Conservation (phyloP, 1,140 invertebrate genomes). For the Drosophila subobscura region DNA sequence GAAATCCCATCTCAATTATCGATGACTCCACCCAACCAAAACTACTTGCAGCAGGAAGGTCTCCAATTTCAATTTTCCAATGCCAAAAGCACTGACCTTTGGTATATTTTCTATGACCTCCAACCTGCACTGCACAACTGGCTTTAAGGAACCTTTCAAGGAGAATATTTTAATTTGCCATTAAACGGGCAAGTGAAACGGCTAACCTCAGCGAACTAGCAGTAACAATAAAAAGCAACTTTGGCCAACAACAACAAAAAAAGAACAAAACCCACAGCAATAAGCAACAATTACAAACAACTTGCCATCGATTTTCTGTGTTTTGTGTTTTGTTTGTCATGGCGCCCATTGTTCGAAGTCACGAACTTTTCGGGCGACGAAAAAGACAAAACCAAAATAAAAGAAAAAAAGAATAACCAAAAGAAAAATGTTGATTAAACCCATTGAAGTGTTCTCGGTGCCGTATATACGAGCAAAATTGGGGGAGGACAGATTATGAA, state of each 20-base stretch:
- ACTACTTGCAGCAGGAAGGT: no score
- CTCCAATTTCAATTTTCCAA: no score
- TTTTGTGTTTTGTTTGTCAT: conserved; percentile 36
- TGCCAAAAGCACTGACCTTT: no score
- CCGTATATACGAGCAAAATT: conserved; percentile 28
- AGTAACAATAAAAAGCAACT: conserved; percentile 38
- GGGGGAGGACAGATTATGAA: conserved; percentile 41
- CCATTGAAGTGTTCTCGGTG: conserved; percentile 41
- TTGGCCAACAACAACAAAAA: conserved; percentile 34
- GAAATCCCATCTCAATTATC: no score
- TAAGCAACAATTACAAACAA: conserved; percentile 49
- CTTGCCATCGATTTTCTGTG: conserved; percentile 58
- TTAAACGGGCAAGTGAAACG: conserved; percentile 44
- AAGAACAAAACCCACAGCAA: conserved; percentile 34
- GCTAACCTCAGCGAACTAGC: conserved; percentile 35
- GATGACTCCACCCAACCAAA: no score
- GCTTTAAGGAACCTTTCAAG: conserved; percentile 6
- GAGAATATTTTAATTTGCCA: conserved; percentile 55
- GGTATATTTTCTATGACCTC: conserved; percentile 11
- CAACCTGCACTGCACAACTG: no score
- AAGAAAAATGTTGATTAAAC: conserved; percentile 43
- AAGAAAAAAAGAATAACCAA: not conserved
- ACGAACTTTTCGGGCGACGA: conserved; percentile 44
- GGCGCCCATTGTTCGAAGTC: conserved; percentile 51
- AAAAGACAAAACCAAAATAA: conserved; percentile 40